Conservation (phyloP, 2,113 vertebrate species). For the Saimiri boliviensis region DNA sequence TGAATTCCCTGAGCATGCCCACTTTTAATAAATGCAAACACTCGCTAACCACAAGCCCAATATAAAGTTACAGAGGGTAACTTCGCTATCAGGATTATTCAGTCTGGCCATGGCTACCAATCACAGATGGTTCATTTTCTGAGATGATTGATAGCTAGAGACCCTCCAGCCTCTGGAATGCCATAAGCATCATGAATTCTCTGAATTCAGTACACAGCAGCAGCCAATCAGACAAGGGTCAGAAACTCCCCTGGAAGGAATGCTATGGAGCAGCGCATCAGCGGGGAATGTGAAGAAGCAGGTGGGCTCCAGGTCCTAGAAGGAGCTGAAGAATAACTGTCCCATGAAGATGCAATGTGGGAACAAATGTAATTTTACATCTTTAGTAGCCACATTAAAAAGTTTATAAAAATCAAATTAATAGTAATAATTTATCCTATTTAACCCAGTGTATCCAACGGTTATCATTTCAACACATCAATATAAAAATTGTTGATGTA, state of each 20-base stretch:
- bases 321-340: fast-evolving
- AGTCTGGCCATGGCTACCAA: neutral
- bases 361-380: neutral
- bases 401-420: neutral
- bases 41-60: neutral
- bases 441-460: neutral
- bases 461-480: neutral
- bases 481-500: neutral
- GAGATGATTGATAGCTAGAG: too few relatives aligned
- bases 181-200: too few relatives aligned
- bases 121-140: neutral
- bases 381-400: neutral
- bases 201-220: neutral
- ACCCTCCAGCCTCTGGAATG: fast-evolving
- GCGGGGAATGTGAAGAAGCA: too few relatives aligned
- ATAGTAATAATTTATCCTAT: neutral
- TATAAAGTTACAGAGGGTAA: neutral
- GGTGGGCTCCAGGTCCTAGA: neutral
- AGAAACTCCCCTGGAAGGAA: neutral
- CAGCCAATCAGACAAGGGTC: fast-evolving
- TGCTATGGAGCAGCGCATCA: fast-evolving
- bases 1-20: neutral
- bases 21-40: neutral
- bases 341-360: neutral
- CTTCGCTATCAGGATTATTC: neutral